A percentile compares a stretch with the other conserved stretches of the same genome.
phyloP scores from a whole-genome alignment of 2,888 invertebrate genomes.

The Trichopria drosophilae region DNA sequence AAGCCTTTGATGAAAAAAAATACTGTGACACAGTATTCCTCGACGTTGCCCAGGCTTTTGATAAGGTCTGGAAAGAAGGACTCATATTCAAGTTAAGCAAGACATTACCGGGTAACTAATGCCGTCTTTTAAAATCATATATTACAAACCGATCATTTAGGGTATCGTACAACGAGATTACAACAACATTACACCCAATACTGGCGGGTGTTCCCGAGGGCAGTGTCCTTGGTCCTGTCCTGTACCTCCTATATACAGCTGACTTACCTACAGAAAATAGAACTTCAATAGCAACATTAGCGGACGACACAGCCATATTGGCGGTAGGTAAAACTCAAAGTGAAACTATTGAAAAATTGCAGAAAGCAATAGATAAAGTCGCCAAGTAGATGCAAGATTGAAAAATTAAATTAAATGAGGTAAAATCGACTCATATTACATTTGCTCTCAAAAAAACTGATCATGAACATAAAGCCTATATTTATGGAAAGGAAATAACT shows the following conservation, averaged over 20 bases:
- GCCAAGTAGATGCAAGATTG: slow-evolving; percentile 25
- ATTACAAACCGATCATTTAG: too few relatives aligned
- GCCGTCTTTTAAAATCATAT: neutral
- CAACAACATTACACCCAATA: neutral
- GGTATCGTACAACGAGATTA: too few relatives aligned
- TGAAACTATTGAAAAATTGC: too few relatives aligned
- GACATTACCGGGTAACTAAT: neutral
- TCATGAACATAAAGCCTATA: slow-evolving; percentile 33
- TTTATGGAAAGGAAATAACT: slow-evolving; percentile 23
- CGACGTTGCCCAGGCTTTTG: too few relatives aligned
- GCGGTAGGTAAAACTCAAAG: too few relatives aligned
- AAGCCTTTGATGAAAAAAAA: neutral
- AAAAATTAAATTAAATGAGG: slow-evolving; percentile 36
- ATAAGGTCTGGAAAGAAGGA: neutral
- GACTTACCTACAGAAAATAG: slow-evolving; percentile 24
- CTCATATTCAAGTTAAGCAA: neutral
- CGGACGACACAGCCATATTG: slow-evolving; percentile 30
- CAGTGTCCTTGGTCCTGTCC: slow-evolving; percentile 29
- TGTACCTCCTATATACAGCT: slow-evolving; percentile 28
- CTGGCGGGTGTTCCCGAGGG: slow-evolving; percentile 23
- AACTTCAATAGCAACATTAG: slow-evolving; percentile 27
- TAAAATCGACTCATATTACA: too few relatives aligned
- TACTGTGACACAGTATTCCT: neutral
- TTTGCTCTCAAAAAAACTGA: too few relatives aligned
- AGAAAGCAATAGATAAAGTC: too few relatives aligned